A percentile compares a stretch with the other conserved stretches of the same genome.
These are phyloP conservation scores for Drosophila sechellia DNA, from an alignment of 1,140 invertebrate species.

Conservation along the genomic window DNA sequence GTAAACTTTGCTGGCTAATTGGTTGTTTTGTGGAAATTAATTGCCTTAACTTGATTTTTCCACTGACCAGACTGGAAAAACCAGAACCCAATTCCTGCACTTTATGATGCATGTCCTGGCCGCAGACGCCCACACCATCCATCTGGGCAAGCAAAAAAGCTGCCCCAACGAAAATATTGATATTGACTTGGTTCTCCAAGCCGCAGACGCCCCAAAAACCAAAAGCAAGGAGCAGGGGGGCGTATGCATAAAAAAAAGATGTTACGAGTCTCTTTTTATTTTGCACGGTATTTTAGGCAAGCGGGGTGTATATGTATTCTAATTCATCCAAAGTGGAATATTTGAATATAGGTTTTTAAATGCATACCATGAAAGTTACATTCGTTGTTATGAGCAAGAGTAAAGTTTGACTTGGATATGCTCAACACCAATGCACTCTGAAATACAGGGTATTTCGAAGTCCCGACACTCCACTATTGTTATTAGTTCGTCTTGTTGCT, in stretches of 20 bases:
- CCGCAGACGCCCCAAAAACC: slow-evolving; percentile 60
- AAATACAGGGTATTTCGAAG: slow-evolving; percentile 13
- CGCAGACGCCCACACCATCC: not conserved
- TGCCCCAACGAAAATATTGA: slow-evolving; percentile 59
- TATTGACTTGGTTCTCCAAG: slow-evolving; percentile 72
- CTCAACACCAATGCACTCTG: not conserved
- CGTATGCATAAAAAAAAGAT: slow-evolving; percentile 20
- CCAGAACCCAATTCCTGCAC: slow-evolving; percentile 46
- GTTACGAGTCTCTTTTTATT: slow-evolving; percentile 8
- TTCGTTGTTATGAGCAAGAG: too few species aligned
- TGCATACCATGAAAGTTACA: too few species aligned
- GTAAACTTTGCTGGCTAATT: slow-evolving; percentile 84
- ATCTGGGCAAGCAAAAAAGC: not conserved
- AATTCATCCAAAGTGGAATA: not conserved
- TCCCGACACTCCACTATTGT: not conserved
- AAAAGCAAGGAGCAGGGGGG: slow-evolving; percentile 1
- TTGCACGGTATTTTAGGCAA: slow-evolving; percentile 2
- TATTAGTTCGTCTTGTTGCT: slow-evolving; percentile 24
- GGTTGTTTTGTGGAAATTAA: slow-evolving; percentile 85
- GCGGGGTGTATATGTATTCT: not conserved
- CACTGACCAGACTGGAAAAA: slow-evolving; percentile 36
- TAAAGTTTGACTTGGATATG: too few species aligned
- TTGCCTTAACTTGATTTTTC: slow-evolving; percentile 84
- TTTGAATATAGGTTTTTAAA: too few species aligned
- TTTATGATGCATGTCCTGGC: slow-evolving; percentile 74